Base-by-base conservation (phyloP, 2,888 invertebrate genomes). In the Drymonia ruficornis region DNA sequence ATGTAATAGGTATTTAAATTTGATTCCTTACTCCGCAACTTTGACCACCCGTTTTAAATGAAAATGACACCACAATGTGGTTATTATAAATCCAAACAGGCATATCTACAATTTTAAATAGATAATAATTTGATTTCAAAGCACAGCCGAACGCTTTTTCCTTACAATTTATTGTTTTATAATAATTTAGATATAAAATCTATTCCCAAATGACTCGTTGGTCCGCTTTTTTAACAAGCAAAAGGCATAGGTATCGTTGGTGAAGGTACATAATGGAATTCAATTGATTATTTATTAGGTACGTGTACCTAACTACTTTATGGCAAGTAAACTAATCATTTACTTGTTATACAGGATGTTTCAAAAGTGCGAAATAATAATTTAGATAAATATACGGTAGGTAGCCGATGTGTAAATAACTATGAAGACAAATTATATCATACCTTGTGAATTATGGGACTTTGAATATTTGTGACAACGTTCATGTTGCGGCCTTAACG, bases 161-260 rank as follows among this genome's bases (percentile, higher is more conserved):
- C 80, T 83, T 87, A 86, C 65, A 76, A 70, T 62, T 67, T 81
- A 84, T 66, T 63, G 68, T 70, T 75, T 75, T 76, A 77, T 74
- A 74, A 78, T 76, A 70, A 72, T 81, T 79, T 80, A 69, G 62
- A 78, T 82, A 85, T 81, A 87, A 87, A 84, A 82, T 78, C 81
- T 85, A 86, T 77, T 80, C 81, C 76, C 77, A 84, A 86, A 87
- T 87, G 89, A 89, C 87, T 82, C 88, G 50, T 91, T 92, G 91
- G 91, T 92, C 91, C 91, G 80, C 89, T 81, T 67, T 79, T 78
- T 83, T 83, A 84, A 78, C 76, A 89, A 91, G 91, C 89, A 86
- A 89, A 87, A 91, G 89, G 90, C 89, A 80, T 78, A 81, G 67
- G 68, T 76, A 65, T 81, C 71, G 78, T 82, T 80, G 78, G 71